Conservation (phyloP, 2,113 vertebrate species). For the Sigmodon hispidus region DNA sequence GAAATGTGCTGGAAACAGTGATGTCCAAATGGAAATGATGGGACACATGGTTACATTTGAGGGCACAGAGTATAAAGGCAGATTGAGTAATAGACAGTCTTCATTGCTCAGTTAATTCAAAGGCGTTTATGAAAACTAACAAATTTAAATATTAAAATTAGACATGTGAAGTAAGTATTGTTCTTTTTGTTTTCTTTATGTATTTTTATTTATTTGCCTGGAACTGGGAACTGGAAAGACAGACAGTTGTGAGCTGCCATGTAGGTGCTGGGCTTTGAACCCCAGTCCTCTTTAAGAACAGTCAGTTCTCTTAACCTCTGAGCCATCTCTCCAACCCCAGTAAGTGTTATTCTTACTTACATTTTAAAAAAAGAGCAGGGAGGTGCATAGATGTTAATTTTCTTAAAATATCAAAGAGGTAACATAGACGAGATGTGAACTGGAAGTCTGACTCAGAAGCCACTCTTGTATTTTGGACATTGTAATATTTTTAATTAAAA, state of each 20-base stretch:
- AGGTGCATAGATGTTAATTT: not conserved
- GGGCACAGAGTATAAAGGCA: not conserved
- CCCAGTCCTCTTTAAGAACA: no score
- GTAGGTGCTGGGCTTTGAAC: no score
- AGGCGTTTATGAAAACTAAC: not conserved
- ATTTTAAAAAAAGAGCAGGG: not conserved
- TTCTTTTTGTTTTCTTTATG: no score
- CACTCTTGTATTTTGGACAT: not conserved
- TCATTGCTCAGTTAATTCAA: not conserved
- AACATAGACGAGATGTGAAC: not conserved
- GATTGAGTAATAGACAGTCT: not conserved
- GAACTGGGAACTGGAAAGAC: no score
- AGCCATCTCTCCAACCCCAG: no score
- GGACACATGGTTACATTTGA: not conserved
- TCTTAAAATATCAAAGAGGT: not conserved
- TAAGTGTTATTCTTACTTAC: not conserved
- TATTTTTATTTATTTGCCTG: no score
- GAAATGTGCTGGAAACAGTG: not conserved
- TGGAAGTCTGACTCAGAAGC: not conserved
- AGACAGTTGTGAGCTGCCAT: no score
- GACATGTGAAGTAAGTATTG: not conserved
- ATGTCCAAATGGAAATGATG: not conserved
- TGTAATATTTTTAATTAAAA: not conserved
- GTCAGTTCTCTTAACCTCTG: no score
- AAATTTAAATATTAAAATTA: slow-evolving; percentile 39